Base-by-base conservation (phyloP, 1,140 invertebrate genomes). In the Diorhabda elongata region DNA sequence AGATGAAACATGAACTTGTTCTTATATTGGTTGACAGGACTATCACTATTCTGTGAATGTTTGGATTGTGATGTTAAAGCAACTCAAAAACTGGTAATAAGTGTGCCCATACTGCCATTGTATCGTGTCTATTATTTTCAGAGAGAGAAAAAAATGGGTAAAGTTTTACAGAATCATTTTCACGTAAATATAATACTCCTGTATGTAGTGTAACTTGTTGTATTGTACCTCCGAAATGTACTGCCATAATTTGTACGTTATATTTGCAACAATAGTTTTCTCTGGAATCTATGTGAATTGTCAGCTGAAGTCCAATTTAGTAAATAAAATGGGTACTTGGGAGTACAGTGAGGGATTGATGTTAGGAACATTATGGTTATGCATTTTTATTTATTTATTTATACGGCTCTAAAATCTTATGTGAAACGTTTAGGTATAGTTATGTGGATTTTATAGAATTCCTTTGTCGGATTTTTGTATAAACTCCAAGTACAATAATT, bases 221-320 rank as follows among this genome's bases (percentile, higher is more conserved):
- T 67, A 73, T 64, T 26, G 69, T 75, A n/a, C 71, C 74, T 61
- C 74, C 74, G 72, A 78, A 79, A 69, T 78, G 72, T 1, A 77
- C 67, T 8, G 70, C 63, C 45, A 79, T 75, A 45, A 72, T 61
- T 69, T 79, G 76, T 3, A 9, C 9, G 2, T 44, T 67, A 71
- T 78, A 80, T 72, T 80, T 80, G n/a, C 71, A 72, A 11, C 45
- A 61, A 64, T 78, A 79, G 68, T 79, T 79, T 70, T 78, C 70
- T 65, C 68, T 71, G 52, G 72, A 77, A 61, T 77, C 75, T 11
- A 75, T 69, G 26, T 76, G 69, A 4, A 61, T 11, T 3, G 41
- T 9, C 56, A 57, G 56, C 11, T 57, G 26, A 26, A 26, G 26
- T 26, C 26, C 1, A 26, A 26, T 26, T 26, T 26, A 26, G 26